These are phyloP conservation scores for Campopleginae sp. DNA, from an alignment of 2,888 invertebrate genomes.

Conservation along the genomic window DNA sequence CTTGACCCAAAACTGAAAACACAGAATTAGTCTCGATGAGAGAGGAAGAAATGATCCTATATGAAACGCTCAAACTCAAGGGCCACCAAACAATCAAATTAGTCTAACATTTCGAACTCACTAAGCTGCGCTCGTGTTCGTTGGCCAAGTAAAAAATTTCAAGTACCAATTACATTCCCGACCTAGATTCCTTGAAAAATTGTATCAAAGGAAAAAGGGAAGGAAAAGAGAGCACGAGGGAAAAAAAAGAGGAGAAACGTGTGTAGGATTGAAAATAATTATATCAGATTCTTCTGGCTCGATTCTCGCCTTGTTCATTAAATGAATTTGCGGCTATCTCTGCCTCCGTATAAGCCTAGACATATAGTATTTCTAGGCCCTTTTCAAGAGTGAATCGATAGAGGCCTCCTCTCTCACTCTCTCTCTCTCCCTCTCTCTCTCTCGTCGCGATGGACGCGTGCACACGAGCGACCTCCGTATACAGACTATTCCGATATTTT, in stretches of 20 bases:
- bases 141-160: conserved; percentile 9
- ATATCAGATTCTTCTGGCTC: conserved; percentile 20
- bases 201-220: conserved; percentile 4
- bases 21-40: neutral
- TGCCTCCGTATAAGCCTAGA: neutral
- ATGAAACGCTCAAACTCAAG: neutral
- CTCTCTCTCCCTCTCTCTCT: conserved; percentile 23
- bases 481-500: conserved; percentile 55
- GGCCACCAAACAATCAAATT: conserved; percentile 1
- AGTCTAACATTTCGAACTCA: neutral
- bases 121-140: neutral
- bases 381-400: conserved; percentile 54
- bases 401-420: conserved; percentile 17
- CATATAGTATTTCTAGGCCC: conserved; percentile 25
- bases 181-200: conserved; percentile 16
- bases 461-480: conserved; percentile 36
- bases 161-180: conserved; percentile 9
- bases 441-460: conserved; percentile 17
- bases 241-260: neutral
- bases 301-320: conserved; percentile 12
- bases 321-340: conserved; percentile 38
- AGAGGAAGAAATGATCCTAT: neutral
- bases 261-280: conserved; percentile 43
- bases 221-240: neutral
- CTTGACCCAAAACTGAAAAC: neutral